Conservation (phyloP, 2,888 invertebrate species). For the Pardosa pseudoannulata region DNA sequence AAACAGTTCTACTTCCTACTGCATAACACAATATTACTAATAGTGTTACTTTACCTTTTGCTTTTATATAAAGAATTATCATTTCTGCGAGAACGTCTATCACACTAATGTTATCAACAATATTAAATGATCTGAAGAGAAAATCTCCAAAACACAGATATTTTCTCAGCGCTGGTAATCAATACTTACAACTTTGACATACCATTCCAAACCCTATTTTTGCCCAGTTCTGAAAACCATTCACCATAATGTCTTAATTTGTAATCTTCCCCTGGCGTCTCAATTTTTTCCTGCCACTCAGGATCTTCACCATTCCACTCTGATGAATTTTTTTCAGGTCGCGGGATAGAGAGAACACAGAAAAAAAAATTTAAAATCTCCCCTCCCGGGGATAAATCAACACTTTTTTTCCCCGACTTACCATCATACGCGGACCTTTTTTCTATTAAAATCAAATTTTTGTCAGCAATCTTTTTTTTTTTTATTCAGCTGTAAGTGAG, state of each 20-base stretch:
- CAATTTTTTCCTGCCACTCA: conserved; percentile 28
- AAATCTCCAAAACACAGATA: too few relatives aligned
- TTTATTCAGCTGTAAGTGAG: not conserved
- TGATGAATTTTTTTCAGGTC: conserved; percentile 64
- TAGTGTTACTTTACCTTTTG: too few relatives aligned
- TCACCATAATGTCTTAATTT: conserved; percentile 37
- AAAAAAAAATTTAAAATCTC: conserved; percentile 21
- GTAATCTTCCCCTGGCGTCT: conserved; percentile 32
- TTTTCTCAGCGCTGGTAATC: too few relatives aligned
- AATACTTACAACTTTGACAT: too few relatives aligned
- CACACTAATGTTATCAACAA: too few relatives aligned
- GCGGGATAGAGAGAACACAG: conserved; percentile 26
- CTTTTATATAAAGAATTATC: too few relatives aligned
- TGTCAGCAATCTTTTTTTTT: conserved; percentile 45
- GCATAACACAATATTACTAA: too few relatives aligned
- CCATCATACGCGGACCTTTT: conserved; percentile 14
- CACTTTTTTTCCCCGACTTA: conserved; percentile 29
- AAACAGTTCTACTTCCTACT: too few relatives aligned
- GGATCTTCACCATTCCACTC: conserved; percentile 34
- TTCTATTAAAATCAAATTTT: conserved; percentile 72
- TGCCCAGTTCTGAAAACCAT: too few relatives aligned
- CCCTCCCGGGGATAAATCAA: conserved; percentile 59
- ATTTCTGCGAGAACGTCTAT: too few relatives aligned
- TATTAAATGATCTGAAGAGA: too few relatives aligned
- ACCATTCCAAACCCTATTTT: too few relatives aligned